A percentile compares a stretch with the other conserved stretches of the same genome.
phyloP scores from a whole-genome alignment of 2,113 vertebrate genomes.

The Salminus brasiliensis region DNA sequence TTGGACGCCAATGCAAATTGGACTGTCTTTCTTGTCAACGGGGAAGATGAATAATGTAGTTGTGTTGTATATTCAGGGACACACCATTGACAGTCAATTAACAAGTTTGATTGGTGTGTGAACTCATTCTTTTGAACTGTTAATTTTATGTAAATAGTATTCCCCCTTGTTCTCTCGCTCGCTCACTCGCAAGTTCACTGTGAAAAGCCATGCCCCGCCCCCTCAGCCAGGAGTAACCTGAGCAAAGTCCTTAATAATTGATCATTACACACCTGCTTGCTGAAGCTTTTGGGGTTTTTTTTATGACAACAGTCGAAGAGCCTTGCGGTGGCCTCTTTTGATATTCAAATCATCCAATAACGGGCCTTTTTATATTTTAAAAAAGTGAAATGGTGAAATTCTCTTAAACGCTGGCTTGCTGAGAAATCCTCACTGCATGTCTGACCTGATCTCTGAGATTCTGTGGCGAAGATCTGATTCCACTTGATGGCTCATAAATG shows the following conservation, averaged over 20 bases:
- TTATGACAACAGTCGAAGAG: conserved; percentile 78
- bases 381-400: conserved; percentile 66
- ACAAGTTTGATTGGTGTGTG: conserved; percentile 99
- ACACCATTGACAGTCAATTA: conserved; percentile 99
- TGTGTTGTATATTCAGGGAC: conserved; percentile 97
- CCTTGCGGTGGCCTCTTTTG: conserved; percentile 89
- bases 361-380: conserved; percentile 84
- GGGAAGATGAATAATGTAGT: conserved; percentile 97
- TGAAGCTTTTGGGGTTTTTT: conserved; percentile 89
- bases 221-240: conserved; percentile 86
- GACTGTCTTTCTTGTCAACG: conserved; percentile 96
- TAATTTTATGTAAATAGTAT: conserved; percentile 99
- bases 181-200: conserved; percentile 86
- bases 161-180: conserved; percentile 74
- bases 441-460: conserved; percentile 87
- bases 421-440: conserved; percentile 85
- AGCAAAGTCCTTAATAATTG: conserved; percentile 98
- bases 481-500: conserved; percentile 94
- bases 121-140: conserved; percentile 99
- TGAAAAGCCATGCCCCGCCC: conserved; percentile 73
- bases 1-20: conserved; percentile 99
- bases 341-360: conserved; percentile 99
- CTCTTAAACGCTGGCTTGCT: conserved; percentile 85
- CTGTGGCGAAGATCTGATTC: conserved; percentile 87
- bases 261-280: conserved; percentile 99